A percentile compares a stretch with the other conserved stretches of the same genome.
Evolutionary conservation across 1,140 invertebrate genomes (phyloP).

Genomic region (Saccostrea echinata): DNA sequence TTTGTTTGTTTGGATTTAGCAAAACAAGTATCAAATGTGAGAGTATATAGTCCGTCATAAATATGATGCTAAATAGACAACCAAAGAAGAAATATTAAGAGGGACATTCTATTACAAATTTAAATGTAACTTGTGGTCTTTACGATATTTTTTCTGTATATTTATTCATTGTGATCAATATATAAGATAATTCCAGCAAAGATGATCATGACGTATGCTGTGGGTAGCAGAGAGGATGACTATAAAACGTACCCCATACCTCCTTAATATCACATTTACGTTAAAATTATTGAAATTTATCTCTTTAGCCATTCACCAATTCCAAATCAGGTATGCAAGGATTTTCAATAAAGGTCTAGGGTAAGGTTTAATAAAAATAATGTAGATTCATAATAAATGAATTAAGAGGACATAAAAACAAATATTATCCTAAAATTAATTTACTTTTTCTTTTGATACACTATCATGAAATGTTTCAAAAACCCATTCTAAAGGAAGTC

Average conservation of each 20-base stretch:
- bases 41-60: too few species aligned
- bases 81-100: too few species aligned
- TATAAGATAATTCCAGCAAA: too few species aligned
- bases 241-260: slow-evolving; percentile 1
- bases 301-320: background rate
- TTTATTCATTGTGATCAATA: too few species aligned
- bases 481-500: slow-evolving; percentile 24
- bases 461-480: slow-evolving; percentile 34
- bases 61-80: too few species aligned
- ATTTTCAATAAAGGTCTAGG: background rate
- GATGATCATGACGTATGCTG: background rate
- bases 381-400: slow-evolving; percentile 17
- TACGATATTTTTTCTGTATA: too few species aligned
- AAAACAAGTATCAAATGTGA: too few species aligned
- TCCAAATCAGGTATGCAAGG: background rate
- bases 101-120: too few species aligned
- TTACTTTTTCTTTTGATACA: slow-evolving; percentile 33
- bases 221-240: background rate
- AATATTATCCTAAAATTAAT: slow-evolving; percentile 32
- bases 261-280: background rate
- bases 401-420: slow-evolving; percentile 33
- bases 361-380: slow-evolving; percentile 4
- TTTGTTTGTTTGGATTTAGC: too few species aligned
- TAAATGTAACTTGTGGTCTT: too few species aligned
- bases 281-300: slow-evolving; percentile 29